Evolutionary conservation across 2,113 vertebrate genomes (phyloP).

Genomic region (Microtus ochrogaster): DNA sequence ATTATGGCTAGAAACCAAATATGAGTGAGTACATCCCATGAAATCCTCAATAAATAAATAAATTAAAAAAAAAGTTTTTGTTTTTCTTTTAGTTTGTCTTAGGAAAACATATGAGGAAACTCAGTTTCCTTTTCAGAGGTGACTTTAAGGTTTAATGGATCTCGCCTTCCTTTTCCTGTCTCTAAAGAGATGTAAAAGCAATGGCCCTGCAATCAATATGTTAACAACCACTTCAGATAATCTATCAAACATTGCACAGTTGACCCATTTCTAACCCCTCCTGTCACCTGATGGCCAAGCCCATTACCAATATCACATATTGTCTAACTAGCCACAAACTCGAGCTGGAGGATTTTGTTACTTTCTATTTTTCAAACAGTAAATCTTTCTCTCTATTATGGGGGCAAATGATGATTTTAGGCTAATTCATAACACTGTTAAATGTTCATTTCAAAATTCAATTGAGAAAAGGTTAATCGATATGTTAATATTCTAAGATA

Average conservation of each 20-base stretch:
- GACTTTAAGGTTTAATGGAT: conserved; percentile 30
- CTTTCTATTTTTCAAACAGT: not conserved
- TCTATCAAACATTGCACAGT: not conserved
- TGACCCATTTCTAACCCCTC: not conserved
- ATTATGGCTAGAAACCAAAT: too few species aligned
- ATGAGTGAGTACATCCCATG: too few species aligned
- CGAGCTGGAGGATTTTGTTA: not conserved
- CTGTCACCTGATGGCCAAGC: not conserved
- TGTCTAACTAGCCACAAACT: not conserved
- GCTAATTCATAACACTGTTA: not conserved
- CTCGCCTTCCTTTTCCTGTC: conserved; percentile 15
- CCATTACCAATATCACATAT: not conserved
- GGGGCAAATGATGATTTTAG: not conserved
- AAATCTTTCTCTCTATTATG: not conserved
- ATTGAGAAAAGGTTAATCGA: conserved; percentile 38
- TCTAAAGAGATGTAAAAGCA: not conserved
- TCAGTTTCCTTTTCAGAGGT: conserved; percentile 47
- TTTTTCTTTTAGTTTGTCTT: not conserved
- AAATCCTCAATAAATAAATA: too few species aligned
- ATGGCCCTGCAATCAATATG: not conserved
- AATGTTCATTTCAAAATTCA: conserved; percentile 35
- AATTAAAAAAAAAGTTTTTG: not conserved
- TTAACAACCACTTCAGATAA: not conserved
- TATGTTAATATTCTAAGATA: conserved; percentile 29
- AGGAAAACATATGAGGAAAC: conserved; percentile 52